Base-by-base conservation (phyloP, 2,113 vertebrate species). In the Manacus vitellinus region DNA sequence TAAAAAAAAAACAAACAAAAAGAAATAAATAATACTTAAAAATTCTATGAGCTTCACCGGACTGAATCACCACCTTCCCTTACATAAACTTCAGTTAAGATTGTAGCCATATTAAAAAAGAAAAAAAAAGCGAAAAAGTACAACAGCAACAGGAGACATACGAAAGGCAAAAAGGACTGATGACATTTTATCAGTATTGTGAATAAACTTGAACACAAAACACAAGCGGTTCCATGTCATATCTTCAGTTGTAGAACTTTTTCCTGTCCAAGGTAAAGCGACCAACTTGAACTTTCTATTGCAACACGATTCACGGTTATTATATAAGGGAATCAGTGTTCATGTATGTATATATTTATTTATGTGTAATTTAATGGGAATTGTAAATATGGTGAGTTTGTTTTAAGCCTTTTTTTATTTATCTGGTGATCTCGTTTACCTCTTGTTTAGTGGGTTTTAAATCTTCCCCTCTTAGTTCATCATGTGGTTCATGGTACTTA, bases 321-420 rank as follows among this genome's bases (percentile, higher is more conserved):
- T 97, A 98, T 99, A 99, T 99, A 99, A 99, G 99, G 99, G 99
- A 99, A 99, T 99, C 99, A 98, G 99, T 99, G 99, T 99, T 99
- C 99, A 99, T 98, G 98, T 99, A 99, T 99, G 99, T 99, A 99
- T 99, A 99, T 99, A 99, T 99, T 99, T 99, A 99, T 99, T 99
- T 99, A 99, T 99, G 99, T 99, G 99, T 99, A 99, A 99, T 99
- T 99, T 99, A 99, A 99, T 99, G 99, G 99, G 99, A 99, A 99
- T 99, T 99, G 99, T 99, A 99, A 99, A 99, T 99, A 99, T 99
- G 99, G 99, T 99, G 99, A 99, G 98, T 99, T 99, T 99, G 99
- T 99, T 98, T 99, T 98, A 99, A 99, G 98, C 98, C 98, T 98
- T 97, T 98, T 98, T 99, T 99, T 98, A 99, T 99, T 99, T 99